These are phyloP conservation scores for Barnardius zonarius DNA, from an alignment of 2,113 vertebrate genomes.

Conservation along the genomic window DNA sequence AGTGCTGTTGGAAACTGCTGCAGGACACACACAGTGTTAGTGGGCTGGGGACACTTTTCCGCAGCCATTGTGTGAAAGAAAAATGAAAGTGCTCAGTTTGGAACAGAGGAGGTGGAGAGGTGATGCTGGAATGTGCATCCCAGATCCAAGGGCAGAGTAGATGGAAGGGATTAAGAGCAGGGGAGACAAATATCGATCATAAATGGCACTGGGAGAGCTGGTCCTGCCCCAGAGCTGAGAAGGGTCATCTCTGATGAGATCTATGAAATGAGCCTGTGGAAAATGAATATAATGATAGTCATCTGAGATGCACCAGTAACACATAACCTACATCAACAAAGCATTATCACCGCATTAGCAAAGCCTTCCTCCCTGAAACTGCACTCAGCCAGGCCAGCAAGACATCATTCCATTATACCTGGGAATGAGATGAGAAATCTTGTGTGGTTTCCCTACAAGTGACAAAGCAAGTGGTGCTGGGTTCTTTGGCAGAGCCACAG, in stretches of 20 bases:
- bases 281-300: not conserved
- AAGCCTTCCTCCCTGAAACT: not conserved
- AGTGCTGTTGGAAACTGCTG: not conserved
- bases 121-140: not conserved
- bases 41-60: not conserved
- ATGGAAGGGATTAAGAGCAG: not conserved
- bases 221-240: not conserved
- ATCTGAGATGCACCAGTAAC: not conserved
- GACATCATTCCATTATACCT: not conserved
- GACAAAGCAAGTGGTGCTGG: not conserved
- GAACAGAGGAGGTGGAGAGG: not conserved
- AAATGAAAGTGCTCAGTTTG: not conserved
- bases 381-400: not conserved
- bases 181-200: not conserved
- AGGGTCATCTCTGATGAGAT: not conserved
- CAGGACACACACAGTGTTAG: not conserved
- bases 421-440: not conserved
- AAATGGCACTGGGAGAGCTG: not conserved
- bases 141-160: not conserved
- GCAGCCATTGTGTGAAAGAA: not conserved
- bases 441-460: not conserved
- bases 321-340: not conserved
- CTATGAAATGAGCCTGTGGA: not conserved
- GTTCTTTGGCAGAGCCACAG: not conserved
- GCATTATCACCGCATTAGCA: not conserved